These are phyloP conservation scores for Tenodera sinensis DNA, from an alignment of 2,888 invertebrate species.

Conservation along the genomic window DNA sequence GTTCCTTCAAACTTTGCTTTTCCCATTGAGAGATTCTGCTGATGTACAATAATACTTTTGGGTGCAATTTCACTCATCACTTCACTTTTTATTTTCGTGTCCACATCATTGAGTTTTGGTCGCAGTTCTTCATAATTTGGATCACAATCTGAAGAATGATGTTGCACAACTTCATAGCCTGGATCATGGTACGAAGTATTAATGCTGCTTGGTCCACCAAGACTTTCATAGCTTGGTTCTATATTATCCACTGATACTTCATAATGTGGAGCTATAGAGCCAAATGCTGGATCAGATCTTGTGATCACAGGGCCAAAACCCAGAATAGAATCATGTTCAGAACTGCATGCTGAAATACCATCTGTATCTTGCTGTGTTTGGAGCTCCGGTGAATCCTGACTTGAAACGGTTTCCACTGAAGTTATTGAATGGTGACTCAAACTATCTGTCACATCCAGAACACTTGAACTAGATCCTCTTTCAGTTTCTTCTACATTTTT, in stretches of 20 bases:
- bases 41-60: not conserved
- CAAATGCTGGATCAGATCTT: not conserved
- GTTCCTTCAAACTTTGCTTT: constrained; percentile 27
- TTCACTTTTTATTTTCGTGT: not conserved
- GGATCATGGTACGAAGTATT: constrained; percentile 52
- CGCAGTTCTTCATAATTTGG: constrained; percentile 77
- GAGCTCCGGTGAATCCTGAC: not conserved
- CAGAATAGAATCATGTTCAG: not conserved
- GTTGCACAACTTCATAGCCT: constrained; percentile 64
- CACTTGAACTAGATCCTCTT: not conserved
- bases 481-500: not conserved
- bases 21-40: not conserved
- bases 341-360: constrained; percentile 5
- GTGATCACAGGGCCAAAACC: not conserved
- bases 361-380: constrained; percentile 1
- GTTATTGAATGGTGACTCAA: not conserved
- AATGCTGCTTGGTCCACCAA: constrained; percentile 26
- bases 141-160: constrained; percentile 54
- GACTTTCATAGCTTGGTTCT: constrained; percentile 40
- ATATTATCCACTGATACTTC: not conserved
- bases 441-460: not conserved
- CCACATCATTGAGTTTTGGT: constrained; percentile 43
- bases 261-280: not conserved
- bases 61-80: not conserved
- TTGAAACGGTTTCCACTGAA: not conserved